A percentile compares a stretch with the other conserved stretches of the same genome.
phyloP scores from a whole-genome alignment of 2,113 vertebrate genomes.

The Muntiacus reevesi region DNA sequence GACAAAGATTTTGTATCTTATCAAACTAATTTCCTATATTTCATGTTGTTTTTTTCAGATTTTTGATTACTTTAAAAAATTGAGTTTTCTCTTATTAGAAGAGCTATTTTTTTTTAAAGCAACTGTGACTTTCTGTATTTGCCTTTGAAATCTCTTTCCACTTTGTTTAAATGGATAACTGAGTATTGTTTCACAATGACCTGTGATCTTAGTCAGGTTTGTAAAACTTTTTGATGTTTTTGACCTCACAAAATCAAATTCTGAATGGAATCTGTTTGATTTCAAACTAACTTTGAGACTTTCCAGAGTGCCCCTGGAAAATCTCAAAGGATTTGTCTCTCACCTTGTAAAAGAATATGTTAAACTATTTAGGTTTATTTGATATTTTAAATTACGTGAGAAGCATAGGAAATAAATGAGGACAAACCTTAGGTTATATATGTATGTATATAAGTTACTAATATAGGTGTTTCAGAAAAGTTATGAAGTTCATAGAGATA shows the following conservation, averaged over 20 bases:
- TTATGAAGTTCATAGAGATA: not conserved
- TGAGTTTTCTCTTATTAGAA: not conserved
- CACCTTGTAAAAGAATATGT: not conserved
- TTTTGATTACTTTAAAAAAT: not conserved
- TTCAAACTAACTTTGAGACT: not conserved
- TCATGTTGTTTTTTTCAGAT: not conserved
- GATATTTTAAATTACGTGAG: not conserved
- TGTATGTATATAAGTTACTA: not conserved
- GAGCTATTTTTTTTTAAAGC: not conserved
- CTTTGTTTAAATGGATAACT: not conserved
- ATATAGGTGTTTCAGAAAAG: not conserved
- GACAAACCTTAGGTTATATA: not conserved
- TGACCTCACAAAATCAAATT: not conserved
- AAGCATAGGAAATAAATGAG: not conserved
- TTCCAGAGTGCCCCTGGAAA: not conserved
- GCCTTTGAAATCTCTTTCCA: not conserved
- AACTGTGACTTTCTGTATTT: not conserved
- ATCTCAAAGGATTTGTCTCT: not conserved
- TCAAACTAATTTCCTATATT: not conserved
- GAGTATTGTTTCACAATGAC: not conserved
- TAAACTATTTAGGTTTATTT: not conserved
- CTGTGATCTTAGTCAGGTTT: not conserved
- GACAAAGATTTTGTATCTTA: not conserved
- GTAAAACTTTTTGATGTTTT: not conserved
- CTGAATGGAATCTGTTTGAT: not conserved